Percentiles rank a stretch among this genome's conserved stretches.
These are phyloP conservation scores for Bucco capensis DNA, from an alignment of 2,113 vertebrate species.

Conservation along the genomic window DNA sequence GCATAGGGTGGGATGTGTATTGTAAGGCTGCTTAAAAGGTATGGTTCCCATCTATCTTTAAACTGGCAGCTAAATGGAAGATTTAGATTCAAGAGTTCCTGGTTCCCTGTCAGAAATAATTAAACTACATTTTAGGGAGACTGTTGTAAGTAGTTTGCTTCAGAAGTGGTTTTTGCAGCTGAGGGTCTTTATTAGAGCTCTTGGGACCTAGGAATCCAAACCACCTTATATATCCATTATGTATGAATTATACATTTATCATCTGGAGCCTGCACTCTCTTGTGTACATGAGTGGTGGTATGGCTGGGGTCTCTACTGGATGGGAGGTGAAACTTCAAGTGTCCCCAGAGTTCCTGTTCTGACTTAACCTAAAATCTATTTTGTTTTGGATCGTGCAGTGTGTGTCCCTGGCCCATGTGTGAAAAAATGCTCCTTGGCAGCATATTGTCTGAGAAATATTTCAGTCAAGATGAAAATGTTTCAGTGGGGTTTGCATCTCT, in stretches of 20 bases:
- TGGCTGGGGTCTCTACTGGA: not conserved
- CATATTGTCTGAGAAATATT: too few relatives aligned
- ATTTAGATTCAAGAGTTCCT: not conserved
- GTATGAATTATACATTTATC: not conserved
- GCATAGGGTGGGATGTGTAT: not conserved
- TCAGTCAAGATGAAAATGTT: too few relatives aligned
- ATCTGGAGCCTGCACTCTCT: not conserved
- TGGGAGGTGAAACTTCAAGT: not conserved
- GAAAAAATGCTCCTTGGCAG: too few relatives aligned
- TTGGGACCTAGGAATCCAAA: not conserved
- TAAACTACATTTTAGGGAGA: conserved; percentile 9
- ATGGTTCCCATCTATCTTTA: not conserved
- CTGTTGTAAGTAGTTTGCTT: conserved; percentile 14
- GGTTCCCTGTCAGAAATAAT: conserved; percentile 36
- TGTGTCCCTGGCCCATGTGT: too few relatives aligned
- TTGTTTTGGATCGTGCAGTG: too few relatives aligned
- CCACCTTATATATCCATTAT: not conserved
- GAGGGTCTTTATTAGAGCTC: not conserved
- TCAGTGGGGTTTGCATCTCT: too few relatives aligned
- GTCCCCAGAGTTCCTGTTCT: not conserved
- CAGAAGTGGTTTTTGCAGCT: conserved; percentile 3
- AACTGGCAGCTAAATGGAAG: conserved; percentile 12
- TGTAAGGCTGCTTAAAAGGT: not conserved
- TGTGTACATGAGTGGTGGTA: not conserved
- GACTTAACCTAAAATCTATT: not conserved